Evolutionary conservation across 2,888 invertebrate species (phyloP), one percentile per base, ranked within the genome.

Genomic region (Agrilus mali): DNA sequence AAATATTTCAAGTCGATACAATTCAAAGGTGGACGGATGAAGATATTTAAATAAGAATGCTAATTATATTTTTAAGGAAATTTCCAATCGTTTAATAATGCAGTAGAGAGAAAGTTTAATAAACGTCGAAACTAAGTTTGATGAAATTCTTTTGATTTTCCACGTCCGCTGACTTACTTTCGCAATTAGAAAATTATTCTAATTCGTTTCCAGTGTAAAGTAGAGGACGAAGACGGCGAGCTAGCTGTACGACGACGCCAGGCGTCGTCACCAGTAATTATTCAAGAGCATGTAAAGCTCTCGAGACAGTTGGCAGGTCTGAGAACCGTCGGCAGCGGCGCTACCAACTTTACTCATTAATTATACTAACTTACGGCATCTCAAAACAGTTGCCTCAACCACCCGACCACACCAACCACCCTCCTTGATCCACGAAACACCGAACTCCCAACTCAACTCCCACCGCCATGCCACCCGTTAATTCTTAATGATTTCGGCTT

Each of bases 201-300:
- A 58, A 57, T 60, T 59, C 54, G 55, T 60, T 59, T 60, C 58
- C 58, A 55, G 55, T 58, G 56, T 56, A 57, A 57, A 60, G 58
- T 59, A 58, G 22, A 20, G 20, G 20, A 22, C 22, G 22, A 22
- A 22, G 22, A 22, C 8, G 6, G 22, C 7, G 22, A 22, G 6
- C 10, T 10, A 27, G 27, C 10, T 27, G 27, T n/a, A 27, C 27
- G 27, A 10, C 27, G 27, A 27, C 10, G 27, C 27, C 10, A 4
- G 27, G 27, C 27, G 27, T 27, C 27, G 27, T 27, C 60, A 57
- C 55, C 58, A 55, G 60, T 61, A 61, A 61, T 61, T 61, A 61
- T 61, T 61, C 61, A 61, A 61, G 61, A 60, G 60, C 57, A 59
- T 60, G 60, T 56, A 58, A 60, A 59, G 59, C 60, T 58, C 60